Base-by-base conservation (phyloP, 2,113 vertebrate species). In the Azemiops feae region DNA sequence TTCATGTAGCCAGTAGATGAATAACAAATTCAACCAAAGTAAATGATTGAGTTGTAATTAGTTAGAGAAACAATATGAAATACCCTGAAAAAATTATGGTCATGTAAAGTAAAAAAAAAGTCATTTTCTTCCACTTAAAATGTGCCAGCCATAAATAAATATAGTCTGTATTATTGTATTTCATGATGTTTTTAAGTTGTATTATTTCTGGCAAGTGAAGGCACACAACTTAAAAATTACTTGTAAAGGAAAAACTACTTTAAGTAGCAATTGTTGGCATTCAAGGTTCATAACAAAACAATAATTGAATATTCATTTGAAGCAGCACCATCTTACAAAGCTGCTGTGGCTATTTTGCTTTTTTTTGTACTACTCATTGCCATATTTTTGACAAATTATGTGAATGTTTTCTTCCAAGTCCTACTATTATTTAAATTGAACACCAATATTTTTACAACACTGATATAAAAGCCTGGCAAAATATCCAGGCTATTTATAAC, bases 31-130 rank as follows among this genome's bases (percentile, higher is more conserved):
- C 88, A 60, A 55, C 22, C 39, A 47, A 93, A 90, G 54, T 85
- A 93, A 90, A 87, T 93, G 85, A 90, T 90, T 90, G 88, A 64
- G 25, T 90, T 90, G 30, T 43, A 11, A 64, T 50, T 90, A 85
- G 89, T 34, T 25, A 87, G 45, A 57, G 54, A 23, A 86, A 22
- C 85, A 60, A 85, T 47, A 60, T 60, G 74, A 85, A 89, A 86
- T 86, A 45, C 54, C 9, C 45, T 45, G 74, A 54, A 58, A 85
- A 89, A 58, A 45, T 54, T 25, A 18, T 89, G 55, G 81, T 34
- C 86, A 85, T 60, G 11, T 88, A 39, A 74, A 64, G 16, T 85
- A 50, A 55, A 53, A 52, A 58, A 16, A 55, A 85, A 45, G 5
- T 5, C 4, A n/a, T 50, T 55, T 53, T 54, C 45, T 60, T 54